Base-by-base conservation (phyloP, 2,888 invertebrate genomes). In the Erynnis tages region DNA sequence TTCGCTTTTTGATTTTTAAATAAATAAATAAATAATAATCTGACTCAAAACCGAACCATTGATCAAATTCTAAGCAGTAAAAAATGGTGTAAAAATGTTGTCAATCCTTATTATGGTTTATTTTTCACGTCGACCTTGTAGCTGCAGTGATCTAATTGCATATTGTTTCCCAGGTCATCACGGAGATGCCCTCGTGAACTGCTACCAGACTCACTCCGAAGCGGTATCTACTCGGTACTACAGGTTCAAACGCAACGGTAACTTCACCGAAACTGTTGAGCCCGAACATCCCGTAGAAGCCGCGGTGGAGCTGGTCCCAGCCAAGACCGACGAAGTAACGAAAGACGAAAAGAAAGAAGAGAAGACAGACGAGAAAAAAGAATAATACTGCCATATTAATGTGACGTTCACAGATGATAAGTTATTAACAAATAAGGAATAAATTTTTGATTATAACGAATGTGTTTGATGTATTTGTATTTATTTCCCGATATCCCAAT, bases 131-230 rank as follows among this genome's bases (percentile, higher is more conserved):
- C n/a, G n/a, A n/a, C n/a, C n/a, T n/a, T n/a, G n/a, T n/a, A n/a
- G n/a, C n/a, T n/a, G n/a, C n/a, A n/a, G n/a, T n/a, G n/a, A n/a
- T n/a, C n/a, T n/a, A n/a, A n/a, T n/a, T n/a, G n/a, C n/a, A 37
- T 37, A 10, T 17, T 14, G 30, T 27, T 7, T 7, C 1, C 69
- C 90, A 62, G 96, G 95, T 52, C 90, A 84, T 53, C 81, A 86
- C 30, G 92, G 92, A 13, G 92, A 92, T 67, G 92, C 92, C 1
- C 76, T 92, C 8, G 80, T 91, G 54, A 91, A 90, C 68, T 92
- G 92, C 68, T 91, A 91, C 61, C 82, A 86, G 54, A 67, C 79
- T 4, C 71, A 79, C 16, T 86, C 89, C 2, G 86, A 79, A 21
- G 82, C 79, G 1, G 88, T 81, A 0, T 56, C 67, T 0, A 71